A percentile compares a stretch with the other conserved stretches of the same genome.
Conservation (phyloP, 1,140 invertebrate species). For the Plectrocnemia conspersa region DNA sequence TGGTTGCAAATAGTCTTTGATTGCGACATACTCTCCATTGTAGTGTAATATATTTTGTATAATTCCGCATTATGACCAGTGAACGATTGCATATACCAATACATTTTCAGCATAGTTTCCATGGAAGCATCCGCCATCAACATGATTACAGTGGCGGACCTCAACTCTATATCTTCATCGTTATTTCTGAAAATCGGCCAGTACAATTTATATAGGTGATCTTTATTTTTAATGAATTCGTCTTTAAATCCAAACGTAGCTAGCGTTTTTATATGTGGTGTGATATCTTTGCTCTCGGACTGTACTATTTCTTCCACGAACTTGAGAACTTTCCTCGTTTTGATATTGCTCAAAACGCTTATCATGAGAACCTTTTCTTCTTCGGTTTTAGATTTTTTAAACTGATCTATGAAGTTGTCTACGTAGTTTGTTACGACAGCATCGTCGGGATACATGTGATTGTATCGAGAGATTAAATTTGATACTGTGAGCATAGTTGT, state of each 20-base stretch:
- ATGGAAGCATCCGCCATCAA: constrained; percentile 41
- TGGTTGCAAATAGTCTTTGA: constrained; percentile 41
- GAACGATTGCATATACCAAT: constrained; percentile 45
- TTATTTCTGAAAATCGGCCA: constrained; percentile 45
- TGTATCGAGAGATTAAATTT: constrained; percentile 41
- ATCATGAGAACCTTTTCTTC: constrained; percentile 33
- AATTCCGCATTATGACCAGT: constrained; percentile 42
- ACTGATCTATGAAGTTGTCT: constrained; percentile 30
- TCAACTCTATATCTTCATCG: constrained; percentile 38
- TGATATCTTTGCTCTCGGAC: constrained; percentile 30
- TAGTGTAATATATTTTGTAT: constrained; percentile 47
- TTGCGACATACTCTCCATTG: constrained; percentile 40
- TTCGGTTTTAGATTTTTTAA: constrained; percentile 32
- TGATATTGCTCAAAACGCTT: constrained; percentile 36
- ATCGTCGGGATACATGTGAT: constrained; percentile 29
- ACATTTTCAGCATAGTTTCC: constrained; percentile 40
- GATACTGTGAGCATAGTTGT: constrained; percentile 43
- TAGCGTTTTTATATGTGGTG: constrained; percentile 37
- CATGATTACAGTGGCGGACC: constrained; percentile 42
- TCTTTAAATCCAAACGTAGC: constrained; percentile 40
- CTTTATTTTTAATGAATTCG: constrained; percentile 32
- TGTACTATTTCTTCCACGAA: constrained; percentile 32
- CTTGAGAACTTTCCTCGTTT: constrained; percentile 30
- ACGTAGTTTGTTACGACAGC: constrained; percentile 22
- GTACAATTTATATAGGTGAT: constrained; percentile 38